Base-by-base conservation (phyloP, 2,888 invertebrate genomes). In the Phortica okadai region DNA sequence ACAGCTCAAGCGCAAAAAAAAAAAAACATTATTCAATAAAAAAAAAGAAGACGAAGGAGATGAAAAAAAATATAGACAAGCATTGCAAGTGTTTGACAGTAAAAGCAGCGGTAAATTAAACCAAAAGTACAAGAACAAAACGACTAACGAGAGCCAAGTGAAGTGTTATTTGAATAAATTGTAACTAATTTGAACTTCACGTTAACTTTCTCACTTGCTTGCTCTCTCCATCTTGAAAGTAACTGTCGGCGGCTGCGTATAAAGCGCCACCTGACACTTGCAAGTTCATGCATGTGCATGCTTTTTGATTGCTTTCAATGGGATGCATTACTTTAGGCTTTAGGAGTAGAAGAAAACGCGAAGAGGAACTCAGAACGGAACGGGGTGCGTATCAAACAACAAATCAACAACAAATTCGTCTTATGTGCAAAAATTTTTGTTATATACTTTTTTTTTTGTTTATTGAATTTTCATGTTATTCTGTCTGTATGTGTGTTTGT, bases 221-320 rank as follows among this genome's bases (percentile, higher is more conserved):
- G 2, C 10, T 50, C 10, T 11, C 50, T 2, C 50, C 0, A 1
- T 14, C 8, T 11, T 50, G 50, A 14, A 50, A 50, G 10, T 8
- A 14, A 8, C 50, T 14, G 50, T 14, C 14, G 14, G 50, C 8
- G 50, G 8, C 14, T 50, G 50, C 14, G 50, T 5, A 50, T 6
- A 50, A 50, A 14, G 50, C 14, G 50, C 8, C 50, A 8, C 8
- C 50, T 11, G 8, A 50, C 50, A 50, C 50, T 50, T 50, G 14
- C 50, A 50, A 11, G 50, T 50, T 50, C 10, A 14, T 50, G 50
- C 10, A 14, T 50, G 50, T 50, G 50, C 50, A 14, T 50, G 3
- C 14, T 50, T 50, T 50, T 50, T 14, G 50, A 14, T 50, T 50
- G 50, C 42, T 67, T 41, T 33, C 70, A 56, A 72, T 72, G 70